Percentiles rank a stretch among this genome's conserved stretches.
phyloP scores from a whole-genome alignment of 2,888 invertebrate species.

The Lacanobia oleracea region DNA sequence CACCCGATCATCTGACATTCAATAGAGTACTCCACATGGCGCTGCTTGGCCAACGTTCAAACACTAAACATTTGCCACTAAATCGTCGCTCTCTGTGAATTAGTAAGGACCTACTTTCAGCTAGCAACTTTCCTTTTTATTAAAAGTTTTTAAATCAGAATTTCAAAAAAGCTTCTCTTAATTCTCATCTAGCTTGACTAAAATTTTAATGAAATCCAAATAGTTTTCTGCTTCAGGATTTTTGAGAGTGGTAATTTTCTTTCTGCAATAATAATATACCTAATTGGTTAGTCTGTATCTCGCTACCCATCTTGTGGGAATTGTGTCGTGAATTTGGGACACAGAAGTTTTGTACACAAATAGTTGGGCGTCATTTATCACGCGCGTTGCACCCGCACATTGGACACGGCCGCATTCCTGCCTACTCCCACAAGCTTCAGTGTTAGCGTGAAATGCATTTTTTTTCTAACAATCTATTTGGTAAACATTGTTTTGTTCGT shows the following conservation, averaged over 20 bases:
- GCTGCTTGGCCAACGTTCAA: slow-evolving; percentile 37
- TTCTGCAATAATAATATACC: not conserved
- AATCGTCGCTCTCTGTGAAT: slow-evolving; percentile 21
- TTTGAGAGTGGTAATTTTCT: slow-evolving; percentile 5
- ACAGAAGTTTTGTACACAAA: slow-evolving; percentile 38
- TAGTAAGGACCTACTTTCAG: slow-evolving; percentile 3
- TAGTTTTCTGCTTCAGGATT: slow-evolving; percentile 5
- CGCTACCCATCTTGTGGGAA: not conserved
- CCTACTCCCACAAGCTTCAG: not conserved
- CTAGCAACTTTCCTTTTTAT: not conserved
- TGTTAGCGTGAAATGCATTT: slow-evolving; percentile 23
- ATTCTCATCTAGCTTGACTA: slow-evolving; percentile 1
- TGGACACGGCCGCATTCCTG: slow-evolving; percentile 34
- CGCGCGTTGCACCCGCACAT: slow-evolving; percentile 36
- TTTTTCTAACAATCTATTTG: slow-evolving; percentile 35
- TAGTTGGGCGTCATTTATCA: slow-evolving; percentile 52
- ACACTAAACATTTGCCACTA: slow-evolving; percentile 21
- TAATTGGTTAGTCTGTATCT: not conserved
- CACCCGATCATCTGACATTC: slow-evolving; percentile 14
- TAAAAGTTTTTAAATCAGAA: not conserved
- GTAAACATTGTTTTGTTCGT: slow-evolving; percentile 24
- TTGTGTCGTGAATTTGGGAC: slow-evolving; percentile 10
- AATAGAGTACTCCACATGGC: slow-evolving; percentile 17
- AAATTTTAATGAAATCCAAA: slow-evolving; percentile 11
- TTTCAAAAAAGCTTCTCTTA: not conserved